Conservation (phyloP, 2,113 vertebrate genomes). For the Panthera tigris region DNA sequence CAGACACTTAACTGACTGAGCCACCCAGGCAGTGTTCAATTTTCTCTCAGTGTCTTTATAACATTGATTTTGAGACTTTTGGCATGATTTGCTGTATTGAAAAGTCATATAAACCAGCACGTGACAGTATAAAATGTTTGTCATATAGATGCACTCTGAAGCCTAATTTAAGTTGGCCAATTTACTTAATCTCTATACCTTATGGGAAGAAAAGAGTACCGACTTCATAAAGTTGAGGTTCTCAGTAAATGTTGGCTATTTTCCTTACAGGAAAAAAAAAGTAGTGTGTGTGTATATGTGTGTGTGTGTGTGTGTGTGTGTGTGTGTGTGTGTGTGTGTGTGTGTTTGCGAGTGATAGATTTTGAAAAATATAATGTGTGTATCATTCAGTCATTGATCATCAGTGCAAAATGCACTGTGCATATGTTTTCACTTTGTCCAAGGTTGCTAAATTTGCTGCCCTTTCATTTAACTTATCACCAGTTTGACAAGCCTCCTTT, state of each 20-base stretch:
- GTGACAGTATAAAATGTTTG: background rate
- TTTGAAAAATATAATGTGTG: background rate
- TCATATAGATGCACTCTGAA: background rate
- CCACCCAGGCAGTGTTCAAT: too few relatives aligned
- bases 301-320: background rate
- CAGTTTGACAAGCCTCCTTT: background rate
- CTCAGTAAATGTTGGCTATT: background rate
- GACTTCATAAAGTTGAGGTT: background rate
- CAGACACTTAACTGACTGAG: too few relatives aligned
- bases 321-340: background rate
- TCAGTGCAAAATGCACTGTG: background rate
- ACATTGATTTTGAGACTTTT: background rate
- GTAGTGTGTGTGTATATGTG: background rate
- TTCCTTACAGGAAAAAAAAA: background rate
- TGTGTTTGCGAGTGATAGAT: background rate
- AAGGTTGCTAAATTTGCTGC: background rate
- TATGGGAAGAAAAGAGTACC: background rate
- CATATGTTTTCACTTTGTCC: background rate
- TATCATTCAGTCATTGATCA: background rate
- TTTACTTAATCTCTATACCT: background rate
- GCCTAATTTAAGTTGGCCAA: background rate
- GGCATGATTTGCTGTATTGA: background rate
- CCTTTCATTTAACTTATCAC: background rate
- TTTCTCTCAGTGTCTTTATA: background rate
- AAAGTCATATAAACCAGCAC: background rate